Evolutionary conservation across 1,140 invertebrate species (phyloP).

Genomic region (Aricia agestis): DNA sequence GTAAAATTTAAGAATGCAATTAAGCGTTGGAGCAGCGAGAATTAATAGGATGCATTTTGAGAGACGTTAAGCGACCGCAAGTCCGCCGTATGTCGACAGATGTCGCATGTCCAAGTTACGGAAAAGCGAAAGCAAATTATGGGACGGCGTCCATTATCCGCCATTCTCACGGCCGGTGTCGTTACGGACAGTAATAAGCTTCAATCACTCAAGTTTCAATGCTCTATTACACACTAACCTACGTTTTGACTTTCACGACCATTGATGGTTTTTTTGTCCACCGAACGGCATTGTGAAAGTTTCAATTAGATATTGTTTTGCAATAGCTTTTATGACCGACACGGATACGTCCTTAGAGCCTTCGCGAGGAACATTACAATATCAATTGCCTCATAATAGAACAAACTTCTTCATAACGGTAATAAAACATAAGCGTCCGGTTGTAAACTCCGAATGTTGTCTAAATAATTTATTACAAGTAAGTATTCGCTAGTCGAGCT

Average conservation of each 20-base stretch:
- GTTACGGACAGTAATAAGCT: constrained; percentile 31
- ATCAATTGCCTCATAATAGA: background rate
- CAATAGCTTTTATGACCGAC: background rate
- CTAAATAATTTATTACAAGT: background rate
- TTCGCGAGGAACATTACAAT: background rate
- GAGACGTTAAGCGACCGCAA: constrained; percentile 51
- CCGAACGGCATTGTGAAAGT: background rate
- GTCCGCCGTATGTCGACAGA: constrained; percentile 34
- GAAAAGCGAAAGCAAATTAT: constrained; percentile 39
- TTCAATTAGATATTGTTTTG: background rate
- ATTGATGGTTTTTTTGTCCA: constrained; percentile 5
- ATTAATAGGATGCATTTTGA: constrained; percentile 56
- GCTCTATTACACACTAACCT: constrained; percentile 28
- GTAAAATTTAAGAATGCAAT: constrained; percentile 68
- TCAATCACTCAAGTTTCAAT: constrained; percentile 35
- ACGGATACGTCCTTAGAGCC: background rate
- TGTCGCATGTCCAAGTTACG: constrained; percentile 40
- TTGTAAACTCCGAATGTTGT: background rate
- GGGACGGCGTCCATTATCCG: constrained; percentile 33
- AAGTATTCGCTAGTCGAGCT: background rate
- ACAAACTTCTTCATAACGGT: background rate
- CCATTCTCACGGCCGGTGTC: constrained; percentile 37
- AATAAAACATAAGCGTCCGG: background rate
- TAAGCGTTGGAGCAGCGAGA: constrained; percentile 64
- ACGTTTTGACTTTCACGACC: constrained; percentile 24